Evolutionary conservation across 2,888 invertebrate species (phyloP).

Genomic region (Cancer borealis): DNA sequence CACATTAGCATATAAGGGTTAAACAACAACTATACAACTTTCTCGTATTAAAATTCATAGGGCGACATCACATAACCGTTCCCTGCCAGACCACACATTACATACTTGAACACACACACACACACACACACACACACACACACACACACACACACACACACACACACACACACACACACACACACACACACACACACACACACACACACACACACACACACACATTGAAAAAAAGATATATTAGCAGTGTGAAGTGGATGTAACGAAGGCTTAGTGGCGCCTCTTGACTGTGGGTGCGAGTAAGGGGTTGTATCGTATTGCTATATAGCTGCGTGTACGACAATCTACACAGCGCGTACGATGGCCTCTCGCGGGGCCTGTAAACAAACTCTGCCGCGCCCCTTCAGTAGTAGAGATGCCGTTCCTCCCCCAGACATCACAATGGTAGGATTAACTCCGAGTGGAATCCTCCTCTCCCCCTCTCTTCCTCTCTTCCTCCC

Average conservation of each 20-base stretch:
- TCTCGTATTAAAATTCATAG: too few relatives aligned
- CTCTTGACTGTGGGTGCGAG: background rate
- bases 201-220: too few relatives aligned
- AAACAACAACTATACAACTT: too few relatives aligned
- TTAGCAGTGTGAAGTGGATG: too few relatives aligned
- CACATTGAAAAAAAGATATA: too few relatives aligned
- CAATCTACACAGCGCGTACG: background rate
- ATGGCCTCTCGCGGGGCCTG: background rate
- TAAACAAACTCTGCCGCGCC: background rate
- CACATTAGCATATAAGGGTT: too few relatives aligned
- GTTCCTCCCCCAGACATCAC: background rate
- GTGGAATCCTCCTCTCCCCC: conserved; percentile 23
- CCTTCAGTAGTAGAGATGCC: background rate
- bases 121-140: background rate
- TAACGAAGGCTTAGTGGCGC: too few relatives aligned
- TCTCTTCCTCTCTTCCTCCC: background rate
- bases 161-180: background rate
- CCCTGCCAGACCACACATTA: too few relatives aligned
- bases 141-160: background rate
- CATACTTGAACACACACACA: background rate
- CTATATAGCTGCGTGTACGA: background rate
- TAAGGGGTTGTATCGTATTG: background rate
- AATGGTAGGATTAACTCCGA: conserved; percentile 1
- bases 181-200: background rate
- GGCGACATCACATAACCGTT: too few relatives aligned